Evolutionary conservation across 2,888 invertebrate genomes (phyloP).

Genomic region (Bursaphelenchus okinawaensis): DNA sequence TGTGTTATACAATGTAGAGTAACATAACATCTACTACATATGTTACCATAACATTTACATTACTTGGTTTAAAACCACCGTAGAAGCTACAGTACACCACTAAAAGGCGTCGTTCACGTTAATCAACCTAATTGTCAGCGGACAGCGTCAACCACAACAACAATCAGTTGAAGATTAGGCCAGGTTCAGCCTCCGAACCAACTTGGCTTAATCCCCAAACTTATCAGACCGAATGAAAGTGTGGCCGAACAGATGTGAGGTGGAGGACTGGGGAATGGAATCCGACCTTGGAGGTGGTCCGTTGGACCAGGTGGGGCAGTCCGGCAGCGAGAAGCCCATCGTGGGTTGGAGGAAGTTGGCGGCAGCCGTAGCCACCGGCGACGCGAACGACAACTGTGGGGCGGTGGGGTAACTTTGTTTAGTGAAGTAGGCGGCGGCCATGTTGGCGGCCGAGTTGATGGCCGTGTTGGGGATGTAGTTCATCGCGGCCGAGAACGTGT

Average conservation of each 20-base stretch:
- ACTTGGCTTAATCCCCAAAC: neutral
- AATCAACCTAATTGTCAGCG: too few species aligned
- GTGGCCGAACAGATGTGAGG: neutral
- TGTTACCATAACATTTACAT: too few species aligned
- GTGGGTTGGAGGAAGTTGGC: constrained; percentile 26
- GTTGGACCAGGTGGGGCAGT: constrained; percentile 21
- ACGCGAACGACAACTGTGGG: constrained; percentile 19
- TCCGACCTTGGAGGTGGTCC: constrained; percentile 19
- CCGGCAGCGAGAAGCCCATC: constrained; percentile 28
- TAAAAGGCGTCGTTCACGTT: too few species aligned
- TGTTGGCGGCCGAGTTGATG: constrained; percentile 30
- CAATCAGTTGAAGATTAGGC: neutral
- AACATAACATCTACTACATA: too few species aligned
- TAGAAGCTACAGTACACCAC: too few species aligned
- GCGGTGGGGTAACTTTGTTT: constrained; percentile 17
- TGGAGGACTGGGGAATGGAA: neutral
- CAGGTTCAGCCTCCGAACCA: neutral
- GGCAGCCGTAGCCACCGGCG: constrained; percentile 20
- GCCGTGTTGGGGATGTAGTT: constrained; percentile 23
- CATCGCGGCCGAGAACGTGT: constrained; percentile 7
- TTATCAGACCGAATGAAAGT: neutral
- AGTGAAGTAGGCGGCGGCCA: constrained; percentile 24
- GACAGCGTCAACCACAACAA: neutral
- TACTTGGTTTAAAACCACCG: too few species aligned
- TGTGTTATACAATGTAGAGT: too few species aligned